A percentile compares a stretch with the other conserved stretches of the same genome.
These are phyloP conservation scores for Orientallactaga bullata DNA, from an alignment of 2,113 vertebrate genomes.

Conservation along the genomic window DNA sequence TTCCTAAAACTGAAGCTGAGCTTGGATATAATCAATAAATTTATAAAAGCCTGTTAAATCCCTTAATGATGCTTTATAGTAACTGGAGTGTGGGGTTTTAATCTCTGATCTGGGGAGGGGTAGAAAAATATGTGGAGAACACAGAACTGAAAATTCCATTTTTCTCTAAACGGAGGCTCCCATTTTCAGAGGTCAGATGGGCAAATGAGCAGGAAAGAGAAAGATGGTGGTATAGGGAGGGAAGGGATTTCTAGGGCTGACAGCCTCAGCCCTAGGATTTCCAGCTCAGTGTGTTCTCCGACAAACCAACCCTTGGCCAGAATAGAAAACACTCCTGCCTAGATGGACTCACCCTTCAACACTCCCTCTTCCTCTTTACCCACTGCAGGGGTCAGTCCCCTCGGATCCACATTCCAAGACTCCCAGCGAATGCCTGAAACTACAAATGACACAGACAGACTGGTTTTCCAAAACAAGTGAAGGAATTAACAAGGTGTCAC, in stretches of 20 bases:
- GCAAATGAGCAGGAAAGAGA: neutral
- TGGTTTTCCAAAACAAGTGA: neutral
- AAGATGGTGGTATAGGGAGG: neutral
- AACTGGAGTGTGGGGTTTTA: neutral
- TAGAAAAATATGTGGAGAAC: neutral
- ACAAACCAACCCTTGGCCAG: neutral
- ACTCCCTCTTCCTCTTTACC: neutral
- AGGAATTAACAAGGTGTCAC: neutral
- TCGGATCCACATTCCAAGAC: neutral
- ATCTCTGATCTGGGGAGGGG: neutral
- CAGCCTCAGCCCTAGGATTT: too few species aligned
- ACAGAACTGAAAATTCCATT: neutral
- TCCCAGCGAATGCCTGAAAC: neutral
- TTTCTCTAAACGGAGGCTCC: neutral
- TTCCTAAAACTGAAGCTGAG: neutral
- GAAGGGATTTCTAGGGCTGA: neutral
- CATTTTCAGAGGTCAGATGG: neutral
- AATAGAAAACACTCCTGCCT: neutral
- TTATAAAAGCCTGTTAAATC: conserved; percentile 32
- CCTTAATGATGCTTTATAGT: neutral
- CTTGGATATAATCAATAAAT: conserved; percentile 12
- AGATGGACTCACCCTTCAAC: neutral
- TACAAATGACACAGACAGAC: neutral
- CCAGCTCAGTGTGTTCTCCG: too few species aligned
- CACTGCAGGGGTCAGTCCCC: neutral